These are phyloP conservation scores for Mixornis gularis DNA, from an alignment of 2,113 vertebrate genomes.

Conservation along the genomic window DNA sequence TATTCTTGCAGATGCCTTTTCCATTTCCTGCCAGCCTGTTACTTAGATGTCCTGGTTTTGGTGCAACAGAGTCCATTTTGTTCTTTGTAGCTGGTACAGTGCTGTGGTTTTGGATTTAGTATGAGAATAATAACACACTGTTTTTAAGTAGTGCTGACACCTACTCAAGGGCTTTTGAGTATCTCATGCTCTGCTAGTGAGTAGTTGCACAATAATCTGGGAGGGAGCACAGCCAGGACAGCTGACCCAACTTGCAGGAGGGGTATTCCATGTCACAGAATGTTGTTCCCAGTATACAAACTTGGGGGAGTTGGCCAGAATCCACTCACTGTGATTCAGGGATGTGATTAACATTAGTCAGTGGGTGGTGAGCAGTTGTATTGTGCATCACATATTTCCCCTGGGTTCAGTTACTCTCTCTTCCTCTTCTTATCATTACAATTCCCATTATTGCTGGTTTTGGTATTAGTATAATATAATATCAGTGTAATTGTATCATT, in stretches of 20 bases:
- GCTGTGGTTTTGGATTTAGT: neutral
- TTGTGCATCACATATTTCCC: neutral
- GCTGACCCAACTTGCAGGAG: neutral
- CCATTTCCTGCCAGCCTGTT: neutral
- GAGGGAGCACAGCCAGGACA: neutral
- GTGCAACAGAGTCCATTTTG: neutral
- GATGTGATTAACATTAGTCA: neutral
- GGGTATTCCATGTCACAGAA: rapidly evolving
- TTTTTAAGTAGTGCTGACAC: neutral
- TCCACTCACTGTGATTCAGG: neutral
- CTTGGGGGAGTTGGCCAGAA: neutral
- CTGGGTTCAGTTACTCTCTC: neutral
- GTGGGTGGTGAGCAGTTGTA: neutral
- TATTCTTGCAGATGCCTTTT: neutral
- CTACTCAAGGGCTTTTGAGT: neutral
- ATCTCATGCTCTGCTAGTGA: neutral
- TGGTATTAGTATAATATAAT: neutral
- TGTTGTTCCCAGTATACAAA: neutral
- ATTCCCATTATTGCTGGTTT: neutral
- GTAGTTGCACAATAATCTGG: neutral
- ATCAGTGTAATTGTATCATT: neutral
- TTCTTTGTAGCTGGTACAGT: neutral
- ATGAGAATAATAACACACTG: neutral
- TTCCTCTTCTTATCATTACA: neutral
- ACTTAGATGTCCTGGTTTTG: neutral